phyloP scores from a whole-genome alignment of 1,140 invertebrate species.

The Plodia interpunctella region DNA sequence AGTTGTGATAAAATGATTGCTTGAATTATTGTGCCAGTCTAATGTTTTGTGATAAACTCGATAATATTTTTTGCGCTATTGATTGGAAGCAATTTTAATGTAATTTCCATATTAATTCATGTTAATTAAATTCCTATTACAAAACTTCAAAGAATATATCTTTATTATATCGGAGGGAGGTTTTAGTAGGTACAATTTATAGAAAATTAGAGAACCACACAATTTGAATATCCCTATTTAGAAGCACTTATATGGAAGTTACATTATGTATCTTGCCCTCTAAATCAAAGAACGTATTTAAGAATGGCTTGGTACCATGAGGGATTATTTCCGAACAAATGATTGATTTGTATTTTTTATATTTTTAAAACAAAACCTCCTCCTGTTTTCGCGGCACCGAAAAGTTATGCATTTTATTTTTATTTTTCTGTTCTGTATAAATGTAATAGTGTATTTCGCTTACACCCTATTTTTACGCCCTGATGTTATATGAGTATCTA shows the following conservation, averaged over 20 bases:
- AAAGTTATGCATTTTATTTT: slow-evolving; percentile 31
- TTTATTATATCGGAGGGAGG: background rate
- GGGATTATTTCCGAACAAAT: slow-evolving; percentile 39
- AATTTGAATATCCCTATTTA: background rate
- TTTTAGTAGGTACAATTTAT: background rate
- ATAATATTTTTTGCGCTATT: background rate
- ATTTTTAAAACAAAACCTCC: slow-evolving; percentile 63
- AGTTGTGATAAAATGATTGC: background rate
- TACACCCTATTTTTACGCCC: slow-evolving; percentile 54
- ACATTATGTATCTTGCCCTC: slow-evolving; percentile 28
- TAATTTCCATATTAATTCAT: slow-evolving; percentile 36
- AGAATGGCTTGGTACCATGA: slow-evolving; percentile 51
- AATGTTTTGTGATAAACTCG: background rate
- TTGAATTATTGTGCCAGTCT: background rate
- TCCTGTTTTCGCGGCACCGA: slow-evolving; percentile 64
- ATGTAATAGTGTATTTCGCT: slow-evolving; percentile 25
- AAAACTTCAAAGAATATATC: background rate
- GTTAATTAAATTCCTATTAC: background rate
- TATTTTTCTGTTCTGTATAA: slow-evolving; percentile 28
- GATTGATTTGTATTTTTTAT: slow-evolving; percentile 21
- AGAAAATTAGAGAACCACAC: background rate
- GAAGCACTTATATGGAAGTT: slow-evolving; percentile 46
- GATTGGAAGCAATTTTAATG: slow-evolving; percentile 29
- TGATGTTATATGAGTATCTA: slow-evolving; percentile 43
- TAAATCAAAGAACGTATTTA: slow-evolving; percentile 1